These are phyloP conservation scores for Chionoecetes opilio DNA, from an alignment of 1,140 invertebrate species.

Conservation along the genomic window DNA sequence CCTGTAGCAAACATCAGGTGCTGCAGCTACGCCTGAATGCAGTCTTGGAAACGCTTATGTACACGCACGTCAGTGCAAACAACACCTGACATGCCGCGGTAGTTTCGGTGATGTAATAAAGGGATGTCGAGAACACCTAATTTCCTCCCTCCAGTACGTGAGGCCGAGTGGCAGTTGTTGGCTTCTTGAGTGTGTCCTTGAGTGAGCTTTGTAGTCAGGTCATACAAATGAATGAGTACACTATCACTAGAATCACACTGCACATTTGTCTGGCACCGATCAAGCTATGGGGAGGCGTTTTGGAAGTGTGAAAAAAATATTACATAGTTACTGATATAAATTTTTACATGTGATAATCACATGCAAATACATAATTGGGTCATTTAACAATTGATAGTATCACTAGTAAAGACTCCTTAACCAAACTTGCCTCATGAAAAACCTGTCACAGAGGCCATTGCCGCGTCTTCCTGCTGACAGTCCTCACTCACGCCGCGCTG, in stretches of 20 bases:
- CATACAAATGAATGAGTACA: not conserved
- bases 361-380: no score
- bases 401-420: not conserved
- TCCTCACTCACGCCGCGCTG: not conserved
- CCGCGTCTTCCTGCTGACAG: not conserved
- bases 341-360: no score
- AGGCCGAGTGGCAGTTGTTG: constrained; percentile 11
- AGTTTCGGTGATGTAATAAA: not conserved
- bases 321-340: no score
- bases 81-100: constrained; percentile 17
- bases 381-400: no score
- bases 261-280: not conserved
- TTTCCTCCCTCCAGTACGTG: not conserved
- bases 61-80: constrained; percentile 53
- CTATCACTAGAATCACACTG: not conserved
- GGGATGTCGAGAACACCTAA: not conserved
- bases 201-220: not conserved
- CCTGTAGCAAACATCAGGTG: constrained; percentile 46
- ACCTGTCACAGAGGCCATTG: not conserved
- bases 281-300: not conserved
- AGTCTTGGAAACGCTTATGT: constrained; percentile 46
- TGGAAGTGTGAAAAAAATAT: not conserved
- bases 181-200: not conserved
- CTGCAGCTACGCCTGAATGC: constrained; percentile 47
- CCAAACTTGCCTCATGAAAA: not conserved